These are phyloP conservation scores for Lochmaea crataegi DNA, from an alignment of 2,888 invertebrate species.

Conservation along the genomic window DNA sequence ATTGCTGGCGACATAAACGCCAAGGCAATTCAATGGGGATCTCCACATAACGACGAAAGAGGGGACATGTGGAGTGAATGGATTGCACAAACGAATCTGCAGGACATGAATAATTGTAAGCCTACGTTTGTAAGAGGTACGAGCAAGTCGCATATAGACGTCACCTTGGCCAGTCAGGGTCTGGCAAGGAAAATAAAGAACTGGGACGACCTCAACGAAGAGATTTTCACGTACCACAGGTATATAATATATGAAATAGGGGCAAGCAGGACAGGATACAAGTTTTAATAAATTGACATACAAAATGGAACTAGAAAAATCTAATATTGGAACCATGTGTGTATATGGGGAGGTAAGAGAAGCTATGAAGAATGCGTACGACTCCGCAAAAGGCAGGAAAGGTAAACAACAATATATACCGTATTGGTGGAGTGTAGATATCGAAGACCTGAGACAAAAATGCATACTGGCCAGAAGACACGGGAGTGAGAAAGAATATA, in stretches of 20 bases:
- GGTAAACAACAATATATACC: too few species aligned
- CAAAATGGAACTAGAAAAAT: too few species aligned
- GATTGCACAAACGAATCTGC: constrained; percentile 16
- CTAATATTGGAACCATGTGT: too few species aligned
- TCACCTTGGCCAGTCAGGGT: not conserved
- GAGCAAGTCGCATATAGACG: not conserved
- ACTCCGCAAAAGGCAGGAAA: too few species aligned
- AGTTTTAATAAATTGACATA: too few species aligned
- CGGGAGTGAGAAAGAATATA: not conserved
- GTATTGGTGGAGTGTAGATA: too few species aligned
- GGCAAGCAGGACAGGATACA: too few species aligned
- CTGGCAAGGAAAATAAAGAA: not conserved
- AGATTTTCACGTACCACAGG: not conserved
- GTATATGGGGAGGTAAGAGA: too few species aligned
- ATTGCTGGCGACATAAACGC: constrained; percentile 33
- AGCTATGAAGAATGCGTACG: too few species aligned
- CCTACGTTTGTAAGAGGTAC: constrained; percentile 25
- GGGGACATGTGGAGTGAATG: constrained; percentile 25
- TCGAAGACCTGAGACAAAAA: not conserved
- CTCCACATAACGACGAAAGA: constrained; percentile 22
- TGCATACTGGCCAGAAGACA: not conserved
- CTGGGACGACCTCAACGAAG: not conserved
- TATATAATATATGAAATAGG: not conserved
- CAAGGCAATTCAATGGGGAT: constrained; percentile 26
- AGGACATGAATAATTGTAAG: not conserved